These are phyloP conservation scores for Empidonax alnorum DNA, from an alignment of 2,113 vertebrate species.

Conservation along the genomic window DNA sequence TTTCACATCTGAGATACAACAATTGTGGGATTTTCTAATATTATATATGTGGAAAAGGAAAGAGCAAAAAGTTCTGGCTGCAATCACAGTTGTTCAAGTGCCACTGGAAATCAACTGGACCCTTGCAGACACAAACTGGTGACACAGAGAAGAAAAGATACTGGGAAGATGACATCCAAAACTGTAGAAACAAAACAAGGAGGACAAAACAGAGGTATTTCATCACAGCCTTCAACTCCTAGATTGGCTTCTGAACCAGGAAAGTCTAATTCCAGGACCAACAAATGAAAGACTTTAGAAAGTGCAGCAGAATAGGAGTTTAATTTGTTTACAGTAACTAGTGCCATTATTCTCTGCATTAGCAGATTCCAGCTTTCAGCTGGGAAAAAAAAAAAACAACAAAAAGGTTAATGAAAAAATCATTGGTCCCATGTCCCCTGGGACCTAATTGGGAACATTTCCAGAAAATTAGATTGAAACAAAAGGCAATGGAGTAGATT, in stretches of 20 bases:
- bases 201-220: background rate
- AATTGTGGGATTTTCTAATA: background rate
- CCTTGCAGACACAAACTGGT: background rate
- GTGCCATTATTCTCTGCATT: background rate
- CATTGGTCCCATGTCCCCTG: background rate
- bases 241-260: background rate
- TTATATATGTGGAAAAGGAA: background rate
- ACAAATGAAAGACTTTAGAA: conserved; percentile 7
- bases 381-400: background rate
- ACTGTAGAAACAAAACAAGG: background rate
- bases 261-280: background rate
- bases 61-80: background rate
- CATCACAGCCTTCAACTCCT: background rate
- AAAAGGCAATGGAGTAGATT: conserved; percentile 1
- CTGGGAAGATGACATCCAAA: background rate
- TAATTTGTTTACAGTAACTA: conserved; percentile 8
- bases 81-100: background rate
- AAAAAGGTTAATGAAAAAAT: conserved; percentile 23
- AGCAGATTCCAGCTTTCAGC: conserved; percentile 6
- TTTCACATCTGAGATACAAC: background rate
- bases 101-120: background rate
- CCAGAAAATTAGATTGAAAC: conserved; percentile 23
- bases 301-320: background rate
- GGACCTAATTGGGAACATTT: background rate
- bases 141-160: background rate